Percentiles rank a stretch among this genome's conserved stretches.
phyloP scores from a whole-genome alignment of 2,113 vertebrate species.

The Chrysochloris asiatica region DNA sequence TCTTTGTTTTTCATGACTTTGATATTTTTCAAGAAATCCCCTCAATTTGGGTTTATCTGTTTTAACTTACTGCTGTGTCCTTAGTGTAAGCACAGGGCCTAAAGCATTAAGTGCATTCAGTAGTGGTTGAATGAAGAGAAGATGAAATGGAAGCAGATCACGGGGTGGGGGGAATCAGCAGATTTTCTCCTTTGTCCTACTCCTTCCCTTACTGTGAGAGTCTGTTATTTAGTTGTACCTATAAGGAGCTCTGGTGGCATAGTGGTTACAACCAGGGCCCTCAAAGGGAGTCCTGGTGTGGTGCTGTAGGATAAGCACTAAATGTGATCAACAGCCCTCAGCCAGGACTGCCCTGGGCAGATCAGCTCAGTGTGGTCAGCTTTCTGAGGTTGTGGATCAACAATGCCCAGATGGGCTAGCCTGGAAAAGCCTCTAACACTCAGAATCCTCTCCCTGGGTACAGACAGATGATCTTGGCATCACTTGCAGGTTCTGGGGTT shows the following conservation, averaged over 20 bases:
- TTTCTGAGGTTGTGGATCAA: conserved; percentile 20
- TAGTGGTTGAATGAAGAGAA: neutral
- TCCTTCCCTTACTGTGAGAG: neutral
- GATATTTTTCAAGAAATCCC: neutral
- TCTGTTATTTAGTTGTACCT: neutral
- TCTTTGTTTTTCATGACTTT: neutral
- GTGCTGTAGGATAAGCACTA: neutral
- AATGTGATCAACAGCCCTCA: neutral
- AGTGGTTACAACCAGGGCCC: too few species aligned
- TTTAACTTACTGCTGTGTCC: neutral
- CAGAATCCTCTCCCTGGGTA: neutral
- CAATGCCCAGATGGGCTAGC: neutral
- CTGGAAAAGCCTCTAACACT: neutral
- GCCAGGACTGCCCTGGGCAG: neutral
- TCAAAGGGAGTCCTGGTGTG: conserved; percentile 30
- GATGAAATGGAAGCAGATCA: neutral
- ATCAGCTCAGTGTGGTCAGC: neutral
- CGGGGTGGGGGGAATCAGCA: neutral
- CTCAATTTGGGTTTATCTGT: neutral
- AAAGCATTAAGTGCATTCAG: neutral
- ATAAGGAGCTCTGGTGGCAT: too few species aligned
- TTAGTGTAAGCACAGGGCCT: neutral
- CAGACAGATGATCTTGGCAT: neutral
- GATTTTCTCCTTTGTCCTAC: neutral
- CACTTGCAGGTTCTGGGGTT: neutral